phyloP scores from a whole-genome alignment of 2,888 invertebrate species.

The Pemphredon lugubris region DNA sequence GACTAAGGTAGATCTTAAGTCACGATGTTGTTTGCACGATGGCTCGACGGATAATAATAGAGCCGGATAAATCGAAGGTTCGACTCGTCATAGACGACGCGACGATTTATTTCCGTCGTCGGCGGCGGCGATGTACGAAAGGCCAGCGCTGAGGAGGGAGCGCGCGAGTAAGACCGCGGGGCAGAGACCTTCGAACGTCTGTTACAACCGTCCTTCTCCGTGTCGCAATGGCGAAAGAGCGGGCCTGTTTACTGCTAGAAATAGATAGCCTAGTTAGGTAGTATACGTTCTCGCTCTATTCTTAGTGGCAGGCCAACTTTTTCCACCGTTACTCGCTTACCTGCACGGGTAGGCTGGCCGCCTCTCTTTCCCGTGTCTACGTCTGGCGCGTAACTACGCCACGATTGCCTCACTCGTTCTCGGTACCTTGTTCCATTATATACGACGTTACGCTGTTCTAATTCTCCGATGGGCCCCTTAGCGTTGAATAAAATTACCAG shows the following conservation, averaged over 20 bases:
- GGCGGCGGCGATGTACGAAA: conserved; percentile 5
- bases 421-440: conserved; percentile 51
- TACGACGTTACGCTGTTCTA: conserved; percentile 42
- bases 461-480: conserved; percentile 33
- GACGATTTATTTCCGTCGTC: conserved; percentile 54
- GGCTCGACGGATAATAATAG: conserved; percentile 42
- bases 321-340: conserved; percentile 54
- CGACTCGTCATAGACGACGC: conserved; percentile 42
- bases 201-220: conserved; percentile 59
- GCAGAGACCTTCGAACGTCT: conserved; percentile 63
- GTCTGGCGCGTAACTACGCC: conserved; percentile 44
- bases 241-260: conserved; percentile 65
- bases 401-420: conserved; percentile 49
- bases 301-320: conserved; percentile 62
- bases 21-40: conserved; percentile 1
- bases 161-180: too few relatives aligned
- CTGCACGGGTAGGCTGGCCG: conserved; percentile 42
- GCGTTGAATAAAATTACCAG: conserved; percentile 15
- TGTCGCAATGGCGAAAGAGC: conserved; percentile 63
- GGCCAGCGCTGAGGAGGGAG: too few relatives aligned
- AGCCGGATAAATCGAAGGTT: conserved; percentile 43
- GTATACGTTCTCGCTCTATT: conserved; percentile 67
- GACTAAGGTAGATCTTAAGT: background rate
- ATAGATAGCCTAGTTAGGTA: conserved; percentile 72
- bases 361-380: conserved; percentile 27